Conservation (phyloP, 2,797 vertebrate genomes). For the Pseudochaenichthys georgianus region DNA sequence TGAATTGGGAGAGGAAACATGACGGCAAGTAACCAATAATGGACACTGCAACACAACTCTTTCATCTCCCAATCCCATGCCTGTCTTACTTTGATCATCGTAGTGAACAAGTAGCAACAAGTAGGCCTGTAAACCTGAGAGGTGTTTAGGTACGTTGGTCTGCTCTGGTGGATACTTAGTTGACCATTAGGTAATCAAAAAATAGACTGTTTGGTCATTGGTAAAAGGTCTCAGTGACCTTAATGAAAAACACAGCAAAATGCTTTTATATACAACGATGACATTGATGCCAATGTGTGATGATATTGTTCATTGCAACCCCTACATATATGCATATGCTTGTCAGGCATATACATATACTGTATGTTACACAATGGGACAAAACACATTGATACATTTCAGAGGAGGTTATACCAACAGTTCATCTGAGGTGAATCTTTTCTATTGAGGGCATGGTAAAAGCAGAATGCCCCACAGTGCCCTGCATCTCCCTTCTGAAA, state of each 20-base stretch:
- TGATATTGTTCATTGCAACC: not conserved
- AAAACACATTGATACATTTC: conserved; percentile 3
- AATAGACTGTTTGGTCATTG: not conserved
- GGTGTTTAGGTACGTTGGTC: not conserved
- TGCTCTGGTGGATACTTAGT: not conserved
- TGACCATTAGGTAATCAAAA: not conserved
- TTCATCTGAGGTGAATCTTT: conserved; percentile 57
- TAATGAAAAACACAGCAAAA: not conserved
- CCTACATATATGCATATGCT: not conserved
- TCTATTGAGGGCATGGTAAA: conserved; percentile 30
- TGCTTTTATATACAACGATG: not conserved
- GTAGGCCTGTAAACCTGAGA: not conserved
- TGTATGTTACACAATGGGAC: not conserved
- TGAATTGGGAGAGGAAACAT: no score
- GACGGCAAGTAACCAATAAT: no score
- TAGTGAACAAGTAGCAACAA: not conserved
- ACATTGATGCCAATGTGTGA: not conserved
- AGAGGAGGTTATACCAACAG: conserved; percentile 23
- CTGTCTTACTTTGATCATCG: not conserved
- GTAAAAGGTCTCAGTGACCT: not conserved
- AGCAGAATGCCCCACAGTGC: conserved; percentile 45
- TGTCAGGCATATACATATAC: not conserved
- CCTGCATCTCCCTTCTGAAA: conserved; percentile 76
- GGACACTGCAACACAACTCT: no score
- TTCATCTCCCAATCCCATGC: not conserved